phyloP scores from a whole-genome alignment of 2,888 invertebrate species.

The Orthonevra nobilis region DNA sequence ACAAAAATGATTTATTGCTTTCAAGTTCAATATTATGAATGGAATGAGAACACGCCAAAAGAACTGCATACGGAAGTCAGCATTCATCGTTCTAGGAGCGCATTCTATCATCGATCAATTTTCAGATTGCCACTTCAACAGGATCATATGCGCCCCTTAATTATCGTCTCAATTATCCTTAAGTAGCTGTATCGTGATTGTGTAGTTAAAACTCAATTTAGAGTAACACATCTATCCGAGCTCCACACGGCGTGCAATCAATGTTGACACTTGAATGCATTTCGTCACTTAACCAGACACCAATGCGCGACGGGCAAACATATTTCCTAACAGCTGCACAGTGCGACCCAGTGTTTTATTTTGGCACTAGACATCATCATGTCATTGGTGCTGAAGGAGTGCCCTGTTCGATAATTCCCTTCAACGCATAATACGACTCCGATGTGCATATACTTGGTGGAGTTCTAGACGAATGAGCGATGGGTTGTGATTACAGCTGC shows the following conservation, averaged over 20 bases:
- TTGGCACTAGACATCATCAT: conserved; percentile 62
- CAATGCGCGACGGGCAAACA: conserved; percentile 32
- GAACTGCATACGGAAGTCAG: too few relatives aligned
- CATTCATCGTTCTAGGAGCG: conserved; percentile 57
- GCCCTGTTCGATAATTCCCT: conserved; percentile 38
- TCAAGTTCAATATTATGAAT: too few relatives aligned
- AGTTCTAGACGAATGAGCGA: conserved; percentile 45
- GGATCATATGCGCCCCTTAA: too few relatives aligned
- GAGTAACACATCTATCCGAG: conserved; percentile 34
- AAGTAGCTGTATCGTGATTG: conserved; percentile 33
- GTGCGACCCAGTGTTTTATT: conserved; percentile 46
- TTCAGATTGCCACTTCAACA: too few relatives aligned
- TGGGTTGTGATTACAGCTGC: conserved; percentile 60
- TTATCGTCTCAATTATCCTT: conserved; percentile 63
- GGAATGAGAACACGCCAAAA: too few relatives aligned
- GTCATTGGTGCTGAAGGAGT: conserved; percentile 64
- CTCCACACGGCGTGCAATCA: conserved; percentile 37
- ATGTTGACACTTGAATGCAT: conserved; percentile 66
- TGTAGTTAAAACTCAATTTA: conserved; percentile 47
- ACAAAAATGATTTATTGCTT: too few relatives aligned
- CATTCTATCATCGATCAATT: conserved; percentile 52
- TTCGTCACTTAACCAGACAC: conserved; percentile 66
- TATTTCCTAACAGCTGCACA: conserved; percentile 61
- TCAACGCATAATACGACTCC: background rate
- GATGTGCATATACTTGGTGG: conserved; percentile 21